Evolutionary conservation across 2,797 vertebrate species (phyloP), one percentile per base, ranked within the genome.

Genomic region (Poeciliopsis gracilis): DNA sequence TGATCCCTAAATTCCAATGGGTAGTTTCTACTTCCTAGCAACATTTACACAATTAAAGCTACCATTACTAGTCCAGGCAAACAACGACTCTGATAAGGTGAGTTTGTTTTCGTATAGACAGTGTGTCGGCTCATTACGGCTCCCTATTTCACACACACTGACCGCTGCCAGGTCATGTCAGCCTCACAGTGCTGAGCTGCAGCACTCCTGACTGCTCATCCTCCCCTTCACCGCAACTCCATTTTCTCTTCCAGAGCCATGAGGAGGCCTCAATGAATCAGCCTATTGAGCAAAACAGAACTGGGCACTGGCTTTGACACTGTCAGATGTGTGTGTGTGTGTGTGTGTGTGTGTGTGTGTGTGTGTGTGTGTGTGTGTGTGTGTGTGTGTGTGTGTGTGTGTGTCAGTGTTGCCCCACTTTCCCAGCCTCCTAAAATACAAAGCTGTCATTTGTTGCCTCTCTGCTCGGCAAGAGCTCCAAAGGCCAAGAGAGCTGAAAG

Each of bases 201-300:
- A 86, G 75, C 87, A 79, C 77, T 82, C 72, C 77, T 4, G 8
- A 74, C 79, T 84, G 66, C 55, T 73, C 73, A 7, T 82, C 80
- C 82, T 87, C 78, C 82, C 73, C 73, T 80, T 79, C 45, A 71
- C 73, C 77, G 71, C 77, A 57, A 82, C 80, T 88, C 89, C 84
- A 82, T 88, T 84, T 88, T 90, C 86, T 87, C 70, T 70, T 84
- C 57, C 86, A 67, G 78, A 87, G 91, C 91, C 90, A 91, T 86
- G 91, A 91, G 86, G 86, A 90, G 83, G 77, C 82, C 79, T 79
- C 77, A 87, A 93, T 92, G 92, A 94, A 94, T 90, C 88, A 84
- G 86, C 83, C 88, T 70, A 92, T 92, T 93, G 91, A 93, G 88
- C 78, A 5, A 28, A 77, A 81, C 76, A 83, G 83, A 84, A 79